Conservation (phyloP, 35 echinoderm and acorn worm genomes). For the Apostichopus japonicus region DNA sequence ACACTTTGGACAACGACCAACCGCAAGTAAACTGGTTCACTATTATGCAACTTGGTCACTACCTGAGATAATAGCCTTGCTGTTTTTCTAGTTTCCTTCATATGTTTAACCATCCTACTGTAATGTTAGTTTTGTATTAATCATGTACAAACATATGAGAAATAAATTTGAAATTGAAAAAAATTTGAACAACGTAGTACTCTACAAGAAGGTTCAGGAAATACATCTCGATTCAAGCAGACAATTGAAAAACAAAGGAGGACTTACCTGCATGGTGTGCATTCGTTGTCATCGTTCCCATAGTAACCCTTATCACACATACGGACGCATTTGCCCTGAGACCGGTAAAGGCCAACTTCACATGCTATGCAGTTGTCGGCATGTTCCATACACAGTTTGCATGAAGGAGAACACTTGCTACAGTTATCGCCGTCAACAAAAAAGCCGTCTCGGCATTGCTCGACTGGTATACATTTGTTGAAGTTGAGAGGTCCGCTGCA, state of each 20-base stretch:
- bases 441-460: conserved; percentile 57
- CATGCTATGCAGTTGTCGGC: conserved; percentile 62
- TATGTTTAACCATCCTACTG: no score
- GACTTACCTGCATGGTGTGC: conserved; percentile 77
- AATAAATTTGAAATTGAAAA: no score
- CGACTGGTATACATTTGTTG: conserved; percentile 65
- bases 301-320: conserved; percentile 72
- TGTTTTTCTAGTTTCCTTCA: no score
- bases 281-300: conserved; percentile 40
- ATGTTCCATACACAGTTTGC: conserved; percentile 48
- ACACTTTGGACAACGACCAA: no score
- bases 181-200: no score
- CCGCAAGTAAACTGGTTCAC: no score
- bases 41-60: no score
- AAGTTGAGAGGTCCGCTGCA: conserved; percentile 79
- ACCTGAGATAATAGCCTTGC: no score
- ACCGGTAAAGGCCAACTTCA: conserved; percentile 52
- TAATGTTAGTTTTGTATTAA: no score
- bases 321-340: conserved; percentile 53
- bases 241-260: no score
- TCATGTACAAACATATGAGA: no score
- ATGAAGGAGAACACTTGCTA: conserved; percentile 69
- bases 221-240: no score
- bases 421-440: conserved; percentile 57
- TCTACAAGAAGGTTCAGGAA: background rate